phyloP scores from a whole-genome alignment of 2,113 vertebrate species.

The Calypte anna region DNA sequence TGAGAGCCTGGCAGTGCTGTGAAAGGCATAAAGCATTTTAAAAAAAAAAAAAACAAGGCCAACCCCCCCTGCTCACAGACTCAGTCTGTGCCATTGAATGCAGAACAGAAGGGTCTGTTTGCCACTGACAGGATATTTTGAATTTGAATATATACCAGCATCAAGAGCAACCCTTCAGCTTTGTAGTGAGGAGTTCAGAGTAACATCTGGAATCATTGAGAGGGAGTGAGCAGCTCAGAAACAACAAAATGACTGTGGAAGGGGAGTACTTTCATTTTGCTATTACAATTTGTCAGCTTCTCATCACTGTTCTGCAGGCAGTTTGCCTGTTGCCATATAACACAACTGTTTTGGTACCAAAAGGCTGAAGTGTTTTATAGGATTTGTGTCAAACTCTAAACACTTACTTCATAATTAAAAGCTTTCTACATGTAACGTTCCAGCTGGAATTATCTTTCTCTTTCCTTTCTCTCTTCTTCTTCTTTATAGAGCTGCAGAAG shows the following conservation, averaged over 20 bases:
- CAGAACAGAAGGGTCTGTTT: background rate
- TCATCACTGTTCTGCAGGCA: background rate
- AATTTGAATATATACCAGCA: background rate
- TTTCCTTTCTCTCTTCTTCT: background rate
- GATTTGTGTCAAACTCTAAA: slow-evolving; percentile 48
- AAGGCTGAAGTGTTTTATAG: slow-evolving; percentile 26
- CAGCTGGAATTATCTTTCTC: slow-evolving; percentile 62
- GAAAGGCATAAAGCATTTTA: background rate
- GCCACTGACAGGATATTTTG: background rate
- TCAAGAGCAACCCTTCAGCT: background rate
- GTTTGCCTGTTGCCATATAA: slow-evolving; percentile 29
- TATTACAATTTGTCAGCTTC: slow-evolving; percentile 7
- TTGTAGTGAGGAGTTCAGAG: background rate
- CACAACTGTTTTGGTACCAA: slow-evolving; percentile 5
- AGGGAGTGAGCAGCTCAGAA: background rate
- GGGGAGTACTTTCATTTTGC: background rate
- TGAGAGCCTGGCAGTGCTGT: background rate
- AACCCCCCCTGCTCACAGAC: background rate
- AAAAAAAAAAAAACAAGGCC: background rate
- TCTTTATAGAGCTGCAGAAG: background rate
- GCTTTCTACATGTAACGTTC: slow-evolving; percentile 25
- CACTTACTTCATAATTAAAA: slow-evolving; percentile 52
- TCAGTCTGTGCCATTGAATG: background rate
- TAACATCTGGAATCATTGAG: background rate
- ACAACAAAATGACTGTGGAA: background rate